Evolutionary conservation across 1,140 invertebrate genomes (phyloP).

Genomic region (Zaprionus inermis): DNA sequence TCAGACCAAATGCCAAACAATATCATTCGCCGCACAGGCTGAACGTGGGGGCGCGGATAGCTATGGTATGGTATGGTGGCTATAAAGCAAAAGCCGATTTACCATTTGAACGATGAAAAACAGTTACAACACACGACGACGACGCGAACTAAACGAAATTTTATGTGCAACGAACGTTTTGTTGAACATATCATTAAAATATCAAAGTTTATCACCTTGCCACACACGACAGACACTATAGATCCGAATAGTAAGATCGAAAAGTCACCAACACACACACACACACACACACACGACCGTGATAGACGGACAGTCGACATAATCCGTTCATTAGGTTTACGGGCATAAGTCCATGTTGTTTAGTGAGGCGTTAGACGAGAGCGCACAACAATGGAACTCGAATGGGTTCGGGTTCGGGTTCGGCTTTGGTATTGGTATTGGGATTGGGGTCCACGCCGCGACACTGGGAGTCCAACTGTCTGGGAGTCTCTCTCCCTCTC

Average conservation of each 20-base stretch:
- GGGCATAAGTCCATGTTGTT: slow-evolving; percentile 79
- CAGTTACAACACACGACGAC: slow-evolving; percentile 63
- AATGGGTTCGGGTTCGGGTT: background rate
- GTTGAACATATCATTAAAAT: slow-evolving; percentile 83
- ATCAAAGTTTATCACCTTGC: slow-evolving; percentile 83
- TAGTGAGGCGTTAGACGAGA: slow-evolving; percentile 78
- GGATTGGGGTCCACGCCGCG: background rate
- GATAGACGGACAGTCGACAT: slow-evolving; percentile 53
- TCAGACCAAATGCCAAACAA: slow-evolving; percentile 51
- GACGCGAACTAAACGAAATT: slow-evolving; percentile 50
- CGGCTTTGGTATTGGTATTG: background rate
- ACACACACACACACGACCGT: slow-evolving; percentile 11
- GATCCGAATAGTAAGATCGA: slow-evolving; percentile 50
- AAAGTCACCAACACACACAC: slow-evolving; percentile 40
- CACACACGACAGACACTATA: slow-evolving; percentile 56
- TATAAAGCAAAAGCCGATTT: slow-evolving; percentile 77
- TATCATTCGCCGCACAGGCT: slow-evolving; percentile 18
- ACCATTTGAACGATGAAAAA: slow-evolving; percentile 48
- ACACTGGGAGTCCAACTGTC: slow-evolving; percentile 1
- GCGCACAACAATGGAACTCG: slow-evolving; percentile 58
- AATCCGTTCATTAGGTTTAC: slow-evolving; percentile 83
- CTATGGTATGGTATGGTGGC: slow-evolving; percentile 13
- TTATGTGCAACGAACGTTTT: slow-evolving; percentile 81
- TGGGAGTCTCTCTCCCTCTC: slow-evolving; percentile 14
- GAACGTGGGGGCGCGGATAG: slow-evolving; percentile 21